Base-by-base conservation (phyloP, 1,140 invertebrate species). In the Sesamia nonagrioides region DNA sequence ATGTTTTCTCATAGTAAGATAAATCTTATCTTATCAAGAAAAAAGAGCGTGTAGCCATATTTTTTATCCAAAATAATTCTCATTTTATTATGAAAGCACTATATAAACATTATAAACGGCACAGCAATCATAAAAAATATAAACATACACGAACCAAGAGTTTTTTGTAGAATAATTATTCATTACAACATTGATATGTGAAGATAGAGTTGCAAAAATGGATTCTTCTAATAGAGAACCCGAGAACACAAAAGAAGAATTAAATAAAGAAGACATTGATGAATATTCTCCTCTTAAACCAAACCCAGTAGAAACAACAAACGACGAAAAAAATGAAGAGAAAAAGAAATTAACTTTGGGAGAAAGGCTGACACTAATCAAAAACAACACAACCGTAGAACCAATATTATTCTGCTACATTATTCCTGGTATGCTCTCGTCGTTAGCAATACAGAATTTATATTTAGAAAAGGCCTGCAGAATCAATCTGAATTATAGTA, bases 401-500 rank as follows among this genome's bases (percentile, higher is more conserved):
- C 97, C 97, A 0, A 97, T 98, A 89, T 92, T 98, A 80, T 96
- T 96, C 0, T 97, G 97, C 73, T 98, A 97, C 86, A 96, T 98
- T 37, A 97, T 98, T 95, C 97, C 97, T 0, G 97, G 97, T 87
- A 96, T 97, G n/a, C 91, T 98, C 15, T 97, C 97, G 0, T 96
- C 96, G 13, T 87, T 98, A 60, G 97, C 97, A 11, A 97, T 97
- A 7, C 97, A 97, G 91, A 98, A 98, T 93, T 95, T 98, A n/a
- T 97, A 97, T 86, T 93, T 98, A 74, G 97, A 98, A 91, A 98
- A 98, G 91, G 97, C 97, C 0, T 98, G 98, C 84, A 94, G 96
- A 17, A 97, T 98, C 0, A 98, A 98, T 88, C 95, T 98, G 54
- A 96, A 95, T 27, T 97, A 97, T 78, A 95, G 96, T 2, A 94